Conservation (phyloP, 1,140 invertebrate genomes). For the Drosophila repletoides region DNA sequence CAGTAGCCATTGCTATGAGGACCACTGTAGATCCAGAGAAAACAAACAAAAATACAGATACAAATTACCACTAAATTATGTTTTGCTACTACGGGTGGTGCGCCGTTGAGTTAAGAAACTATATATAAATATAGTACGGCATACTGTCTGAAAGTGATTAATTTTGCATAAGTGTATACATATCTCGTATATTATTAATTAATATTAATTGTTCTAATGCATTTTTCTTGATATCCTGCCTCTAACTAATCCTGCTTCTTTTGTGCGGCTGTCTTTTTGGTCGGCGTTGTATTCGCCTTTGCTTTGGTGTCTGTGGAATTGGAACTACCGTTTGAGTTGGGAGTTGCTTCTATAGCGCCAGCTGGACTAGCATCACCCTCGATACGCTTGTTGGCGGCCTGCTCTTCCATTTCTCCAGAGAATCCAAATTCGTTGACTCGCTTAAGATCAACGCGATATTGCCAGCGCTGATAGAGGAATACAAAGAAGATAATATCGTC, state of each 20-base stretch:
- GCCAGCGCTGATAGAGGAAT: slow-evolving; percentile 99
- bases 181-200: slow-evolving; percentile 18
- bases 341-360: slow-evolving; percentile 51
- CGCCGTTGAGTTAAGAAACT: slow-evolving; percentile 14
- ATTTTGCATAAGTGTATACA: slow-evolving; percentile 28
- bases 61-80: slow-evolving; percentile 46
- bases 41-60: slow-evolving; percentile 42
- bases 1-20: slow-evolving; percentile 14
- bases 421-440: slow-evolving; percentile 99
- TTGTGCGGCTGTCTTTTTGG: slow-evolving; percentile 70
- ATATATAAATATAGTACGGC: too few species aligned
- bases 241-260: slow-evolving; percentile 71
- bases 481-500: slow-evolving; percentile 99
- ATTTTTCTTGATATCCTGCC: not conserved
- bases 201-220: slow-evolving; percentile 36
- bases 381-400: slow-evolving; percentile 67
- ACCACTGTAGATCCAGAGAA: slow-evolving; percentile 18
- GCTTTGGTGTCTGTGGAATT: not conserved
- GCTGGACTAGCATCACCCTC: slow-evolving; percentile 14
- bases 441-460: slow-evolving; percentile 97
- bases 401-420: slow-evolving; percentile 88
- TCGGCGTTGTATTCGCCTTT: slow-evolving; percentile 24
- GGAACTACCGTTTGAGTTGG: not conserved
- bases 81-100: slow-evolving; percentile 19
- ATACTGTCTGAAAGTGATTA: slow-evolving; percentile 40